These are phyloP conservation scores for Megalops cyprinoides DNA, from an alignment of 2,797 vertebrate genomes.

Conservation along the genomic window DNA sequence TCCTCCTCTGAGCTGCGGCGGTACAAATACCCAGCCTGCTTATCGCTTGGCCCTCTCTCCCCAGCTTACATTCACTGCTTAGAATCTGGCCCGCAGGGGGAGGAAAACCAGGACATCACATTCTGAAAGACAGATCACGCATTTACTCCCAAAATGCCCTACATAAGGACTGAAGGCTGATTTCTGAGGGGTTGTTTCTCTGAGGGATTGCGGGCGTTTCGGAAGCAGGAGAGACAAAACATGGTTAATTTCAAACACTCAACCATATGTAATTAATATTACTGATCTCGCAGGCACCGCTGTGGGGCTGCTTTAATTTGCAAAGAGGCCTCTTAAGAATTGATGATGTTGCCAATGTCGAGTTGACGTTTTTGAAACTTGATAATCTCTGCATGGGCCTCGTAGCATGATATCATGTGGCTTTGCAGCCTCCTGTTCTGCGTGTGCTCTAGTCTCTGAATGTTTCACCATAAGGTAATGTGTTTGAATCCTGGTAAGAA, in stretches of 20 bases:
- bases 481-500: background rate
- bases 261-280: too few species aligned
- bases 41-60: slow-evolving; percentile 25
- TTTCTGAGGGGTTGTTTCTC: too few species aligned
- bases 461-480: background rate
- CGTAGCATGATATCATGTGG: background rate
- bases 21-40: too few species aligned
- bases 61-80: slow-evolving; percentile 41
- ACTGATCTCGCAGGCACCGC: too few species aligned
- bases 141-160: too few species aligned
- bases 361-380: background rate
- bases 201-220: background rate
- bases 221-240: background rate
- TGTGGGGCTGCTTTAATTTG: too few species aligned
- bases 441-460: background rate
- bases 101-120: slow-evolving; percentile 61
- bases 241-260: too few species aligned
- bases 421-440: too few species aligned
- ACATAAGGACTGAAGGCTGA: too few species aligned
- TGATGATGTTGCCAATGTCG: background rate
- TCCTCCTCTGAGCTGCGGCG: background rate
- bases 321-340: background rate
- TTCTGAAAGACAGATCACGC: slow-evolving; percentile 60
- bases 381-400: too few species aligned
- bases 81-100: slow-evolving; percentile 47